phyloP scores from a whole-genome alignment of 1,140 invertebrate genomes.

The Sipha flava region DNA sequence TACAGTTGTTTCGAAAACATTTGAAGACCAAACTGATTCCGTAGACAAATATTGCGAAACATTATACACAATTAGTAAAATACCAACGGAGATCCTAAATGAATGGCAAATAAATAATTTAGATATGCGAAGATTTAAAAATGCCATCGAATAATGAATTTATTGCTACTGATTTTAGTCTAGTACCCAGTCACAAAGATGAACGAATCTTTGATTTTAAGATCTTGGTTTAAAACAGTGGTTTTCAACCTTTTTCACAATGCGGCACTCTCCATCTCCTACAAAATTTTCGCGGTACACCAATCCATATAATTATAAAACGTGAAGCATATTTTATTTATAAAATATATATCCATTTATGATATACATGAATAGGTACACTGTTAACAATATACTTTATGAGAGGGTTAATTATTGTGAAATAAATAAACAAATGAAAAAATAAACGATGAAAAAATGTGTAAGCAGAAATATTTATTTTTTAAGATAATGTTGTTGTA shows the following conservation, averaged over 20 bases:
- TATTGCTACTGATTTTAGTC: constrained; percentile 75
- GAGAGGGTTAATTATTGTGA: not conserved
- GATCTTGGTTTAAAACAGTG: constrained; percentile 93
- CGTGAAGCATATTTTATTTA: too few species aligned
- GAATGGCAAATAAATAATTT: constrained; percentile 59
- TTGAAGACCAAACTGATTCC: constrained; percentile 52
- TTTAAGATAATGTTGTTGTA: not conserved
- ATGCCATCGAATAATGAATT: constrained; percentile 83
- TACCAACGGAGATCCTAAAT: constrained; percentile 54
- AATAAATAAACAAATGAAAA: not conserved
- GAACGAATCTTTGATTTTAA: constrained; percentile 68
- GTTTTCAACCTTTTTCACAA: too few species aligned
- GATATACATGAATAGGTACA: not conserved
- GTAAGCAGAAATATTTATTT: not conserved
- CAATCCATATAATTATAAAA: not conserved
- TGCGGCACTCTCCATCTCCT: not conserved
- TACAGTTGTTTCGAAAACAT: constrained; percentile 62
- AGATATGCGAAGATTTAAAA: constrained; percentile 57
- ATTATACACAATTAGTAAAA: constrained; percentile 66
- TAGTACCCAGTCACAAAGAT: constrained; percentile 58
- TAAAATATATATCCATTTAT: not conserved
- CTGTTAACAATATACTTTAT: not conserved
- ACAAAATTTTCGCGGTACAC: not conserved
- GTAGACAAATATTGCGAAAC: constrained; percentile 86
- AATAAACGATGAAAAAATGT: not conserved